Base-by-base conservation (phyloP, 2,888 invertebrate species). In the Rhimphoctona megacephalus region DNA sequence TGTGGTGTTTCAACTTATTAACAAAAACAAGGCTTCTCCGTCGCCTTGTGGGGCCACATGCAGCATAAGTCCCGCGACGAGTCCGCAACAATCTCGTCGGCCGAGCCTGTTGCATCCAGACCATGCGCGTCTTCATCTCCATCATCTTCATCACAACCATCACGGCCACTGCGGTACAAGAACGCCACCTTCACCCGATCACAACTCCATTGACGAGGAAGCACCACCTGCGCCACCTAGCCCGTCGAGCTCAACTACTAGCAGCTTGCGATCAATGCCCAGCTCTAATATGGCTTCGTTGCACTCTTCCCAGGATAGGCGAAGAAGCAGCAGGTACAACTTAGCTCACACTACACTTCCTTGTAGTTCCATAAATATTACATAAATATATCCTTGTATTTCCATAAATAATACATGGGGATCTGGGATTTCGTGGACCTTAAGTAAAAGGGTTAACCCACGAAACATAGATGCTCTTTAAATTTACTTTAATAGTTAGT, bases 51-150 rank as follows among this genome's bases (percentile, higher is more conserved):
- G 93, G 4, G 91, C 87, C 2, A 90, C 90, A 19, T 90, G 90
- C 88, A 92, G 88, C 79, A 84, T 82, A 69, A 94, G 94, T 74
- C 93, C 94, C 7, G 91, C 92, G n/a, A 92, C 92, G 70, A 94
- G 94, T 36, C 94, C 94, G 14, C 93, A 92, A 83, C 93, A 92
- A 80, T 94, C 93, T 0, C 91, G 94, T 25, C 94, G 96, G 81
- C 96, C 96, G 78, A 96, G 96, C 89, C 94, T 97, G 3, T 94
- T 97, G 81, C 97, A 97, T 94, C 97, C 97, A 9, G 96, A 97
- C 91, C 96, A 97, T 93, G 97, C 97, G 33, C 94, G 96, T 17
- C 94, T 96, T n/a, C 95, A 96, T 85, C 94, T 95, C 33, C 94
- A 92, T 73, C 92, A 93, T 83, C 88, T 92, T 91, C 92, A 93